Percentiles rank a stretch among this genome's conserved stretches.
Evolutionary conservation across 1,140 invertebrate genomes (phyloP).

Genomic region (Archegozetes longisetosus): DNA sequence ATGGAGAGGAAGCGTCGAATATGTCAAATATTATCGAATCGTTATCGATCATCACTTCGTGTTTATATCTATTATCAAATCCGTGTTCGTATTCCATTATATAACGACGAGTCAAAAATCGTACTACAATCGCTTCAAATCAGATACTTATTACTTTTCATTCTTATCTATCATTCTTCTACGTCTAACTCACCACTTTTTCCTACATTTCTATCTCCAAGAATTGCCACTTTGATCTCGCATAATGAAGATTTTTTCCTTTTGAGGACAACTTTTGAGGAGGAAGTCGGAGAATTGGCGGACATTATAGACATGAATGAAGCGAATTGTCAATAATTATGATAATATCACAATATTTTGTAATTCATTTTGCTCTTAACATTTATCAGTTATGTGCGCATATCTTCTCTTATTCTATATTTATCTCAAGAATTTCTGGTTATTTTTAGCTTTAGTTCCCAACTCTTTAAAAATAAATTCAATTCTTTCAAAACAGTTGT

Average conservation of each 20-base stretch:
- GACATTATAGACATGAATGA: neutral
- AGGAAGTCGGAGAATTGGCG: neutral
- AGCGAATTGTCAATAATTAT: no score
- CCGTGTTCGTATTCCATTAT: slow-evolving; percentile 82
- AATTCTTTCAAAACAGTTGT: no score
- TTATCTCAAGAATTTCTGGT: no score
- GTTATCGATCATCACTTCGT: slow-evolving; percentile 72
- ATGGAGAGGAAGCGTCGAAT: slow-evolving; percentile 49
- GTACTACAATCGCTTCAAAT: slow-evolving; percentile 58
- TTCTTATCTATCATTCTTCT: neutral
- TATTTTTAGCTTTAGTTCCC: no score
- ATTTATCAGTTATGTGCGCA: no score
- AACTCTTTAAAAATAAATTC: no score
- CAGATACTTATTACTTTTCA: neutral
- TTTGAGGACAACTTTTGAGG: neutral
- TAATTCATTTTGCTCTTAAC: no score
- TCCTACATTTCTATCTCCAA: slow-evolving; percentile 66
- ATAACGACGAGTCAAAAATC: slow-evolving; percentile 71
- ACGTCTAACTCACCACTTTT: slow-evolving; percentile 77
- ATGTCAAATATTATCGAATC: slow-evolving; percentile 82
- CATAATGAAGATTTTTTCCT: slow-evolving; percentile 72
- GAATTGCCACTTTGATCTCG: slow-evolving; percentile 70
- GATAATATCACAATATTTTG: no score
- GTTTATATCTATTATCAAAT: slow-evolving; percentile 76
- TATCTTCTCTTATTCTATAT: no score